Evolutionary conservation across 2,113 vertebrate genomes (phyloP).

Genomic region (Hepsetus odoe): DNA sequence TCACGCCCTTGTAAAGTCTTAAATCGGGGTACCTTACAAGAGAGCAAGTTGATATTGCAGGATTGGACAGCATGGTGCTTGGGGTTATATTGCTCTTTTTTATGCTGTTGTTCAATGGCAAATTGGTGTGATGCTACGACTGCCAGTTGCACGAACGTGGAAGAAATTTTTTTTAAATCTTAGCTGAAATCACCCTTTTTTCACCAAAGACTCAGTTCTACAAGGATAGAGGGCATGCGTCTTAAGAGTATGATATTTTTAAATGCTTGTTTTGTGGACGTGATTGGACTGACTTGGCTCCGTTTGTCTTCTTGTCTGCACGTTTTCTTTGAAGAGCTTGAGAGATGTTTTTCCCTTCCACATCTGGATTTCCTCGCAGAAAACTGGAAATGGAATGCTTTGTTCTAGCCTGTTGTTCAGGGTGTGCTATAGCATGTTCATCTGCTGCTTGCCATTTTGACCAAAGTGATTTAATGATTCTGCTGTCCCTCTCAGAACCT

Average conservation of each 20-base stretch:
- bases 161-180: background rate
- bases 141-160: slow-evolving; percentile 27
- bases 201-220: background rate
- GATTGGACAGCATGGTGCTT: slow-evolving; percentile 38
- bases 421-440: slow-evolving; percentile 21
- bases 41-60: slow-evolving; percentile 44
- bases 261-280: slow-evolving; percentile 16
- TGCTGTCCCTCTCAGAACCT: slow-evolving; percentile 44
- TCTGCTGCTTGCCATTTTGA: slow-evolving; percentile 25
- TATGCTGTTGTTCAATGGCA: background rate
- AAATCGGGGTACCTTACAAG: slow-evolving; percentile 12
- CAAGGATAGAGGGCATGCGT: slow-evolving; percentile 32
- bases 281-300: slow-evolving; percentile 3
- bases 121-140: slow-evolving; percentile 27
- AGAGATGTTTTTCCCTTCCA: background rate
- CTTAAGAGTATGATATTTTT: slow-evolving; percentile 1
- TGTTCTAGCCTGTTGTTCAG: slow-evolving; percentile 36
- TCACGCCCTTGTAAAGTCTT: background rate
- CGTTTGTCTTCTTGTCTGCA: slow-evolving; percentile 27
- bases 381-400: slow-evolving; percentile 9
- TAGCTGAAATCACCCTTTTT: background rate
- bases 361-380: background rate
- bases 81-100: slow-evolving; percentile 18
- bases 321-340: slow-evolving; percentile 27
- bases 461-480: slow-evolving; percentile 40